Evolutionary conservation across 2,113 vertebrate genomes (phyloP).

Genomic region (Pterocles gutturalis): DNA sequence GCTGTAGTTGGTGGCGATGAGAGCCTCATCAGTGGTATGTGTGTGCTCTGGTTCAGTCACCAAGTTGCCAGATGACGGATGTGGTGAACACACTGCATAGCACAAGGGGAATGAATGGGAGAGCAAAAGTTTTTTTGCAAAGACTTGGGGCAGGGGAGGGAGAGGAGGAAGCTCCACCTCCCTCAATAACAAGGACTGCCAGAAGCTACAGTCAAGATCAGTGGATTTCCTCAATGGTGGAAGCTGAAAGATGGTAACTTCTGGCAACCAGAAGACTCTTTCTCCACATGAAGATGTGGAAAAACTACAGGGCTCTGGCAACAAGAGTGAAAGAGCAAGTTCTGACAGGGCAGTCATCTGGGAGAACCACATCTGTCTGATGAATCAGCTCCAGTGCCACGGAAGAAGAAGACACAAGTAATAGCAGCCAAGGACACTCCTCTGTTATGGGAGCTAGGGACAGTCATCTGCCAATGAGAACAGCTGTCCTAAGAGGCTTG

Average conservation of each 20-base stretch:
- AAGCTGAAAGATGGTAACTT: neutral
- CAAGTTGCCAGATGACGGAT: neutral
- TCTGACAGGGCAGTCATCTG: neutral
- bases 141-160: fast-evolving
- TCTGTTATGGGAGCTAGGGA: neutral
- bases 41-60: neutral
- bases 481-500: neutral
- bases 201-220: neutral
- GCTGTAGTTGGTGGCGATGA: fast-evolving
- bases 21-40: neutral
- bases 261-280: neutral
- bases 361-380: neutral
- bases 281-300: neutral
- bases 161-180: neutral
- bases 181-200: neutral
- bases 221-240: neutral
- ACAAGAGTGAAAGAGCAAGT: neutral
- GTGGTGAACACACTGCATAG: neutral
- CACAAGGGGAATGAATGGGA: neutral
- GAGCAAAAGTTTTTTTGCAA: neutral
- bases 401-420: neutral
- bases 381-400: neutral
- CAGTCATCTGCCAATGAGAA: neutral
- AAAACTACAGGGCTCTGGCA: neutral
- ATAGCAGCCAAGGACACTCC: neutral